Base-by-base conservation (phyloP, 1,140 invertebrate species). In the Drosophila pectinifera region DNA sequence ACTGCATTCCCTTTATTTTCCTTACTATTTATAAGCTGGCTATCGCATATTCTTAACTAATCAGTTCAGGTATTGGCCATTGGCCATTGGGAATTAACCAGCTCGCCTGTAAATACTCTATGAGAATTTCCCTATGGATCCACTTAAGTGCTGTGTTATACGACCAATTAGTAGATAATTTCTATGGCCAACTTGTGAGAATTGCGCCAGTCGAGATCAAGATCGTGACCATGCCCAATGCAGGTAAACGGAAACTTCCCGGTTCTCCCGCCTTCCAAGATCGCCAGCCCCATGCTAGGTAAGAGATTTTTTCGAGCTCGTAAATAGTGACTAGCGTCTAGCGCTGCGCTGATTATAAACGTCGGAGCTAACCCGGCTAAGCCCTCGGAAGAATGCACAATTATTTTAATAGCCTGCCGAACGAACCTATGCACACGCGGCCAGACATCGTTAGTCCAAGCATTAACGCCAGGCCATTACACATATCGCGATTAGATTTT, bases 341-440 rank as follows among this genome's bases (percentile, higher is more conserved):
- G 24, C 7, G 48, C 26, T 28, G 26, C 34, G 49, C 68, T 70
- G 49, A 72, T 72, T 72, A 70, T 34, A 70, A 34, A 4, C 51
- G 51, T 57, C 68, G 26, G 34, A 41, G 42, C 42, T 39, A 72
- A 72, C 70, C 57, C 7, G 10, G 49, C 39, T 73, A 69, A 57
- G 43, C 76, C 65, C 45, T 54, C 68, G 73, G 45, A 61, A 72
- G 43, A 62, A 80, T 77, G 67, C 62, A 64, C 20, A 79, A 89
- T 89, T 88, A 85, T 73, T 77, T 73, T 77, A 89, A 45, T 70
- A 92, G 6, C 38, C 64, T 96, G 95, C 78, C 68, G 49, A 58
- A 96, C 55, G 49, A 54, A 96, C 96, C 51, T 57, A 86, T 56
- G 64, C 41, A 55, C 39, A 26, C 20, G 7, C 38, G 24, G 46